These are phyloP conservation scores for Agrypnus murinus DNA, from an alignment of 2,888 invertebrate genomes.

Conservation along the genomic window DNA sequence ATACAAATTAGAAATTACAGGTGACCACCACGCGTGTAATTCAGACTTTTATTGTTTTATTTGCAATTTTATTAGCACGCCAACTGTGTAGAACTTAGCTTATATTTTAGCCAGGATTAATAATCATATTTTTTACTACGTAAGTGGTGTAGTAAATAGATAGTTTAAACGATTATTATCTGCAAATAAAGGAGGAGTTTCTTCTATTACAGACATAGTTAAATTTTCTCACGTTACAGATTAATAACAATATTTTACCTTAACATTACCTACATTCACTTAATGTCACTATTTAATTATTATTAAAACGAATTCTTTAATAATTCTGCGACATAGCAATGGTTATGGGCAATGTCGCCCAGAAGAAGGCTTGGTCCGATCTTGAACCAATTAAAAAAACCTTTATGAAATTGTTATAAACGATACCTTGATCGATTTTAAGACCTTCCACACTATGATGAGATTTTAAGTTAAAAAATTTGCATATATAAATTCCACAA, in stretches of 20 bases:
- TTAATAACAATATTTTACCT: no score
- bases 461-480: slow-evolving; percentile 14
- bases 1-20: slow-evolving; percentile 22
- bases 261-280: not conserved
- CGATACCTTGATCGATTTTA: slow-evolving; percentile 26
- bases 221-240: no score
- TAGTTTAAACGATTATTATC: no score
- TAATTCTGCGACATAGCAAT: slow-evolving; percentile 28
- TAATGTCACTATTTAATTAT: slow-evolving; percentile 18
- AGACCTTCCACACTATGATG: slow-evolving; percentile 22
- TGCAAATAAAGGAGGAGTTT: no score
- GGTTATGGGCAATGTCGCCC: slow-evolving; percentile 53
- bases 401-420: slow-evolving; percentile 16
- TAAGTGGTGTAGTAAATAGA: no score
- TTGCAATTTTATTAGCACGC: no score
- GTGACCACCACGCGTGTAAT: slow-evolving; percentile 29
- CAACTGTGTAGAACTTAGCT: no score
- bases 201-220: no score
- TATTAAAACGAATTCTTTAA: slow-evolving; percentile 12
- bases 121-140: no score
- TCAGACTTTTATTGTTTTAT: no score
- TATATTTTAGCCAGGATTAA: no score
- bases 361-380: slow-evolving; percentile 53
- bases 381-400: slow-evolving; percentile 54
- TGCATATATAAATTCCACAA: slow-evolving; percentile 3